Conservation (phyloP, 2,113 vertebrate genomes). For the Octodon degus region DNA sequence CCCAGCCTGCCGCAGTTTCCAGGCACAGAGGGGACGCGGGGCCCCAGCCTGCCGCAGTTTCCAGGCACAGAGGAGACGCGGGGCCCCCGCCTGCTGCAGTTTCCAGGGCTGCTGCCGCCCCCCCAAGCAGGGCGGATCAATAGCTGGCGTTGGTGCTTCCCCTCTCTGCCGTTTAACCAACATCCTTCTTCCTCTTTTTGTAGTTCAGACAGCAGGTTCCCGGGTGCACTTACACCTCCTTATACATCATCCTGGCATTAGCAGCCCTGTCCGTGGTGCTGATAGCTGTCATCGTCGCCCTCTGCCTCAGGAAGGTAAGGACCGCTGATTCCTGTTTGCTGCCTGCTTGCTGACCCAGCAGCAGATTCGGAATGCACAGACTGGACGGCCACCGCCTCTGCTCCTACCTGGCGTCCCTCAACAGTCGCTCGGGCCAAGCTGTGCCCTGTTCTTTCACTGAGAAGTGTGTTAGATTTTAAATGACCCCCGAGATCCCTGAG, state of each 20-base stretch:
- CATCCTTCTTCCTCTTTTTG: not conserved
- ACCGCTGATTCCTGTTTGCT: not conserved
- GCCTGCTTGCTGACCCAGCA: not conserved
- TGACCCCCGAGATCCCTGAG: not conserved
- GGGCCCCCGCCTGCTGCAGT: no score
- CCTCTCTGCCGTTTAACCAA: not conserved
- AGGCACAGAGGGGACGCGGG: not conserved
- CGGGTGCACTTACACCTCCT: not conserved
- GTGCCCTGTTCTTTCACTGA: not conserved
- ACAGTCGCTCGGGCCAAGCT: not conserved
- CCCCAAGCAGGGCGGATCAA: not conserved
- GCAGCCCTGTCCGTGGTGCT: not conserved
- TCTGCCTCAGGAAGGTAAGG: not conserved
- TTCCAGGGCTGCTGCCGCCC: no score
- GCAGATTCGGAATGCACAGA: not conserved
- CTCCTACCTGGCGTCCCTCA: not conserved
- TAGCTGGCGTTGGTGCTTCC: not conserved
- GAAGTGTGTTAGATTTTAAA: not conserved
- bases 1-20: no score
- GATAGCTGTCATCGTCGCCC: not conserved
- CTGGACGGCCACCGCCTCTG: not conserved
- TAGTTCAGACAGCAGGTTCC: not conserved
- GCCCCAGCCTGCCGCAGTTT: no score
- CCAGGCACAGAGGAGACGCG: no score
- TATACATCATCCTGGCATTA: not conserved